Base-by-base conservation (phyloP, 1,140 invertebrate species). In the Capitella teleta region DNA sequence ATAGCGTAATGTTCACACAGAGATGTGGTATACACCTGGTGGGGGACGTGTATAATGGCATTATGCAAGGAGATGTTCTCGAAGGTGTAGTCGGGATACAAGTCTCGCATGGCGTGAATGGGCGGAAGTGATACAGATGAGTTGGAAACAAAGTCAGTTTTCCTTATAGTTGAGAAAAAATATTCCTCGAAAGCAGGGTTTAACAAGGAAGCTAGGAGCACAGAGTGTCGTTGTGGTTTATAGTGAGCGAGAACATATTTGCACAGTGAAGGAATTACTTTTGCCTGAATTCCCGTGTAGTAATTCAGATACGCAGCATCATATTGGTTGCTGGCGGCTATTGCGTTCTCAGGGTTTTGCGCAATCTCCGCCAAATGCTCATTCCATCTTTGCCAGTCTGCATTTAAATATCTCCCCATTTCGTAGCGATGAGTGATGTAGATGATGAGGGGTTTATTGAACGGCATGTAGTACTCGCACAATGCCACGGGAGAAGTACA, bases 401-500 rank as follows among this genome's bases (percentile, higher is more conserved):
- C 6, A 23, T 37, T 12, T 5, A 34, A 14, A 24, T 42, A 52
- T 26, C 41, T 37, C 6, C 44, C 50, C 16, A 46, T 21, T 14
- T 48, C 45, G 23, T 48, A 52, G 12, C 50, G 30, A 37, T 46
- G 8, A 34, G 8, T 41, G 34, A 36, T 41, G 50, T 30, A 45
- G 32, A 8, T 32, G 45, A 52, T 38, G 14, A 52, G 45, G 12
- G 50, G 43, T 23, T 38, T 34, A 19, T 52, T 45, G 4, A 52
- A 40, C 18, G 50, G 50, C 6, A 52, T 45, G 18, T 45, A 52
- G 6, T n/a, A 24, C 5, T 52, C 50, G 28, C 50, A 52, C n/a
- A 46, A 23, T 18, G 41, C 19, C 2, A 24, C 5, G 16, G 45
- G 42, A 47, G 40, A 52, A 32, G 50, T 45, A 24, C 50, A 52